These are phyloP conservation scores for Aphaenogaster ashmeadi DNA, from an alignment of 1,140 invertebrate genomes.

Conservation along the genomic window DNA sequence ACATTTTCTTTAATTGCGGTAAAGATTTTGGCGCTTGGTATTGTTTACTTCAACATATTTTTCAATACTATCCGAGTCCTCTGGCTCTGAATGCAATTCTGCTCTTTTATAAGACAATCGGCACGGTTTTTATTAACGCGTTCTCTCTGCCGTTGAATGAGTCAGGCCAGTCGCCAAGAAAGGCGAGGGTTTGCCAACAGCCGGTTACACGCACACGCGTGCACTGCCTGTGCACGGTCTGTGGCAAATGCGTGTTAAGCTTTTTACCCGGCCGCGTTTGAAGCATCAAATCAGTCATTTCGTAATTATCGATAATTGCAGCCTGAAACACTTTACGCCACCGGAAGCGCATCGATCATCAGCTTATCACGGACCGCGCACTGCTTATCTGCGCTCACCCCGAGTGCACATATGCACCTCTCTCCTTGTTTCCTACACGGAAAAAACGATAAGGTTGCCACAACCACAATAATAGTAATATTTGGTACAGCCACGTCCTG, in stretches of 20 bases:
- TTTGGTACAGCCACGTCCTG: too few species aligned
- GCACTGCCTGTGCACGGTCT: neutral
- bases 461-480: too few species aligned
- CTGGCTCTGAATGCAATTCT: neutral
- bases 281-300: constrained; percentile 24
- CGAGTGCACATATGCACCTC: neutral
- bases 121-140: constrained; percentile 47
- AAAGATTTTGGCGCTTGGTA: neutral
- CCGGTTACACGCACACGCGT: constrained; percentile 32
- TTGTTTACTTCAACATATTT: neutral
- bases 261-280: constrained; percentile 9
- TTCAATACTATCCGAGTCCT: neutral
- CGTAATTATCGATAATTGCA: constrained; percentile 49
- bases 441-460: too few species aligned
- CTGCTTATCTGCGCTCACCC: constrained; percentile 27
- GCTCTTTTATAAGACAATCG: constrained; percentile 55
- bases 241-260: constrained; percentile 23
- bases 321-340: neutral
- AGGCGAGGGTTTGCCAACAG: constrained; percentile 73
- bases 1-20: neutral
- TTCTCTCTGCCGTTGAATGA: constrained; percentile 70
- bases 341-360: constrained; percentile 45
- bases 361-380: constrained; percentile 18
- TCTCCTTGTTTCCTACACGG: neutral
- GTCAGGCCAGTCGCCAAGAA: constrained; percentile 77